Conservation (phyloP, 1,140 invertebrate species). For the Thaumatotibia leucotreta region DNA sequence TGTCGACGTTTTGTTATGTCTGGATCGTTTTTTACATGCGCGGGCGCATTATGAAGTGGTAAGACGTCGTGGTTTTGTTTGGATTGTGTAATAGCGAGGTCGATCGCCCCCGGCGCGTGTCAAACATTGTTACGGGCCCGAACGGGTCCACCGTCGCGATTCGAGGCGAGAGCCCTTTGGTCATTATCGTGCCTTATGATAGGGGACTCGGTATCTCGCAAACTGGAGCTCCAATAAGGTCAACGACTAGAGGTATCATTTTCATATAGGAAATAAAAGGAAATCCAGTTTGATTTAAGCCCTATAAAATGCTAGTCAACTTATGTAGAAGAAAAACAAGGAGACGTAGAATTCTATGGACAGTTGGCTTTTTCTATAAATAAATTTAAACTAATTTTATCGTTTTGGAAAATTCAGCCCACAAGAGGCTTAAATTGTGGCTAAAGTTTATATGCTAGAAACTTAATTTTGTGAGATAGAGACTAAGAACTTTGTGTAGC, state of each 20-base stretch:
- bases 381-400: too few species aligned
- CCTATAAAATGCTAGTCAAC: too few species aligned
- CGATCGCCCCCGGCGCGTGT: constrained; percentile 30
- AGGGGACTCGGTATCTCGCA: constrained; percentile 18
- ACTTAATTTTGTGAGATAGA: too few species aligned
- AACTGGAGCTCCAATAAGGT: constrained; percentile 13
- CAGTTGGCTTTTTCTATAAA: too few species aligned
- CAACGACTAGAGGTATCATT: background rate
- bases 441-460: too few species aligned
- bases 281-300: too few species aligned
- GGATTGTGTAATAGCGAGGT: constrained; percentile 37
- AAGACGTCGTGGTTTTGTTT: constrained; percentile 31
- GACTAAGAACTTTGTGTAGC: too few species aligned
- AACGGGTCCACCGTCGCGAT: constrained; percentile 20
- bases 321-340: too few species aligned
- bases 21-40: constrained; percentile 29
- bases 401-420: too few species aligned
- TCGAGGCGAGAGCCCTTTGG: constrained; percentile 25
- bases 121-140: constrained; percentile 30
- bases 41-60: constrained; percentile 35
- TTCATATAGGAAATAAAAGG: too few species aligned
- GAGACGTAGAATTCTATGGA: too few species aligned
- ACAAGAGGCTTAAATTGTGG: too few species aligned
- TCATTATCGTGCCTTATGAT: constrained; percentile 26
- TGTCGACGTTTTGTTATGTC: constrained; percentile 51